Evolutionary conservation across 2,113 vertebrate genomes (phyloP).

Genomic region (Rhizomys pruinosus): DNA sequence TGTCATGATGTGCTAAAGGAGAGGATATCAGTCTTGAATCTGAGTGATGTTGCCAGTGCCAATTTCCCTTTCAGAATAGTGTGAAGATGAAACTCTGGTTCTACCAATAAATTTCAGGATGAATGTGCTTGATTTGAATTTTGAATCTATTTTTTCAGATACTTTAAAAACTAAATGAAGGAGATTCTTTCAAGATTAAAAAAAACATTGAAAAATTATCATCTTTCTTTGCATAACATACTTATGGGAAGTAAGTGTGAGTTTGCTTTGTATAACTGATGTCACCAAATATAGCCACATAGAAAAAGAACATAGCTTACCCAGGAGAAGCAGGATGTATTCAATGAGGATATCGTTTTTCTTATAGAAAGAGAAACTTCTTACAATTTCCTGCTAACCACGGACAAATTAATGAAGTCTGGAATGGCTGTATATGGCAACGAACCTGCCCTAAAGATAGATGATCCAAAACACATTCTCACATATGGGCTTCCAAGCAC

Average conservation of each 20-base stretch:
- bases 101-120: too few relatives aligned
- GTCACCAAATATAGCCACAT: not conserved
- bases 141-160: not conserved
- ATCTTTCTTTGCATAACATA: not conserved
- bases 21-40: not conserved
- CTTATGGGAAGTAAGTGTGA: not conserved
- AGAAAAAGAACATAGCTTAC: too few relatives aligned
- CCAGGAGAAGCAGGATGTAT: constrained; percentile 54
- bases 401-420: constrained; percentile 69
- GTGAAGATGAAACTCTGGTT: not conserved
- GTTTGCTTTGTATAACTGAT: not conserved
- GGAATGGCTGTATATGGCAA: constrained; percentile 65
- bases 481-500: constrained; percentile 40
- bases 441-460: constrained; percentile 68
- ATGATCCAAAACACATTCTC: constrained; percentile 75
- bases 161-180: not conserved
- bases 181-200: not conserved
- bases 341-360: constrained; percentile 60
- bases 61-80: not conserved
- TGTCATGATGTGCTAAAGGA: not conserved
- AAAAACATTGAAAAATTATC: not conserved
- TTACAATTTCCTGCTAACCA: constrained; percentile 73
- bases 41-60: not conserved
- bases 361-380: constrained; percentile 61
- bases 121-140: too few relatives aligned